Conservation (phyloP, 2,888 invertebrate genomes). For the Eledona agricola region DNA sequence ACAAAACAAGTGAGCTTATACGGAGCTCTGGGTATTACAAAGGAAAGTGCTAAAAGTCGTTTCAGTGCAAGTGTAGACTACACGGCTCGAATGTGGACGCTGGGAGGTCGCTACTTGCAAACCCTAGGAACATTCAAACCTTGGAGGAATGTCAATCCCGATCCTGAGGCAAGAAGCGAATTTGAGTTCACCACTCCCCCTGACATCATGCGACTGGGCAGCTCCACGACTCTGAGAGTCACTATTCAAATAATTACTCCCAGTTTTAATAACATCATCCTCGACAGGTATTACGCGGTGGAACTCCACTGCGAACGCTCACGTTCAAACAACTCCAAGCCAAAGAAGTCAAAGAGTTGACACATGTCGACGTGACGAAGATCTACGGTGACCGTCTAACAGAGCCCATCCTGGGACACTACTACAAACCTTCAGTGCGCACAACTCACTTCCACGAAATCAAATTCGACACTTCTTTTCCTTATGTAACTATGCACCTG, state of each 20-base stretch:
- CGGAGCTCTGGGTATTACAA: too few relatives aligned
- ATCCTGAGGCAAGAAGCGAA: constrained; percentile 48
- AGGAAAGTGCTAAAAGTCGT: too few relatives aligned
- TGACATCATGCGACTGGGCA: constrained; percentile 77
- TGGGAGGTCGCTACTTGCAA: constrained; percentile 73
- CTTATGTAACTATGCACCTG: constrained; percentile 59
- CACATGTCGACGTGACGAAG: constrained; percentile 58
- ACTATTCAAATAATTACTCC: constrained; percentile 22
- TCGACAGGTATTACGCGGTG: constrained; percentile 56
- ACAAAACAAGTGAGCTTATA: too few relatives aligned
- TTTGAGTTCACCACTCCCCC: constrained; percentile 72
- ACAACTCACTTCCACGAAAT: constrained; percentile 65
- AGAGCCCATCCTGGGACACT: constrained; percentile 69
- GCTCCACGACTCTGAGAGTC: constrained; percentile 81
- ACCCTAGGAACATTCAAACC: constrained; percentile 77
- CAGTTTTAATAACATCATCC: constrained; percentile 6
- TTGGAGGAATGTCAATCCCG: constrained; percentile 61
- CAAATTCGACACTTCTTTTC: constrained; percentile 70
- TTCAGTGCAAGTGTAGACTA: constrained; percentile 62
- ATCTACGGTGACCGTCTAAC: constrained; percentile 67
- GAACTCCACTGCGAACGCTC: constrained; percentile 60
- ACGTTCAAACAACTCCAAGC: constrained; percentile 64
- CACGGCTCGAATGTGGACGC: constrained; percentile 78
- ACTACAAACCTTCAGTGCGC: constrained; percentile 67
- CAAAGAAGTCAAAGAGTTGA: constrained; percentile 62